phyloP scores from a whole-genome alignment of 2,113 vertebrate genomes.

The Tenrec ecaudatus region DNA sequence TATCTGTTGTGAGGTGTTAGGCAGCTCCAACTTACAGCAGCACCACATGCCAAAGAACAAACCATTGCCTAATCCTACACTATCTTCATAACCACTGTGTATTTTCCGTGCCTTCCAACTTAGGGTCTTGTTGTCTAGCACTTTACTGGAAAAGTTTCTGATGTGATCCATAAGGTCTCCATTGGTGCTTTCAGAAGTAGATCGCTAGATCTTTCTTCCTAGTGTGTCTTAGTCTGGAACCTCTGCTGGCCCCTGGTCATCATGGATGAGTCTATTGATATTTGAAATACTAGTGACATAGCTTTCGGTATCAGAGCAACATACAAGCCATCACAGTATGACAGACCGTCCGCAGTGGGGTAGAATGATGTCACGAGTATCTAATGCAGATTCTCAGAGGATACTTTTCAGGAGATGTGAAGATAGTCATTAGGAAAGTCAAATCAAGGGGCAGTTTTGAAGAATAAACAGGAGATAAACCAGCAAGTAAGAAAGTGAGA shows the following conservation, averaged over 20 bases:
- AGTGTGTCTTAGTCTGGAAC: background rate
- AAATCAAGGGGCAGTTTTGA: background rate
- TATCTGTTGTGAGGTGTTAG: background rate
- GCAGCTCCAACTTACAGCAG: background rate
- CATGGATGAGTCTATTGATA: background rate
- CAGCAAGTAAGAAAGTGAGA: background rate
- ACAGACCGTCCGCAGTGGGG: background rate
- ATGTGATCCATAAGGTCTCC: background rate
- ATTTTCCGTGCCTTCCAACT: background rate
- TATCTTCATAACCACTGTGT: background rate
- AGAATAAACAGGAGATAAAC: background rate
- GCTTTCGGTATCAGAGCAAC: background rate
- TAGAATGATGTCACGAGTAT: background rate
- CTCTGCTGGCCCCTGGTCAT: background rate
- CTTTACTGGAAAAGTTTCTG: background rate
- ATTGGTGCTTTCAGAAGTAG: background rate
- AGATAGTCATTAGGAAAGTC: constrained; percentile 9
- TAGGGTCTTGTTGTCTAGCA: background rate
- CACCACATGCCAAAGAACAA: background rate
- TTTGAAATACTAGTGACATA: background rate
- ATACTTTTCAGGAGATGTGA: constrained; percentile 19
- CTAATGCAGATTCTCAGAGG: background rate
- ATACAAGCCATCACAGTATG: background rate
- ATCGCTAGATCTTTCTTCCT: background rate
- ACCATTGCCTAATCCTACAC: background rate